Base-by-base conservation (phyloP, 2,888 invertebrate genomes). In the Clanis bilineata region DNA sequence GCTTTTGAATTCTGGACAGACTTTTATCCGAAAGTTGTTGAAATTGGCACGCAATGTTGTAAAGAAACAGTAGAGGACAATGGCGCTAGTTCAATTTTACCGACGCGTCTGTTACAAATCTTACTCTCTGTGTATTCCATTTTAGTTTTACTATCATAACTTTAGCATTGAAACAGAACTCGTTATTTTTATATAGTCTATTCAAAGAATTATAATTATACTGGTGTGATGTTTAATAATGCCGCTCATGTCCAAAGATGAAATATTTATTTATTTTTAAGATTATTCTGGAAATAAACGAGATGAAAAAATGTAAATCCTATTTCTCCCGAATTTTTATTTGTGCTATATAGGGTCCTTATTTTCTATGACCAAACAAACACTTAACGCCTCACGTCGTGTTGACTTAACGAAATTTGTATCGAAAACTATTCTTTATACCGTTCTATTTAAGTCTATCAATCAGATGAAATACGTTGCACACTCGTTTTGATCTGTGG, bases 1-100 rank as follows among this genome's bases (percentile, higher is more conserved):
- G 94, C 96, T 22, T 94, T 96, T 65, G 95, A 95, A 64, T 97
- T 97, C 85, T 97, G 97, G 97, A 96, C 96, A 70, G 94, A 95
- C 64, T 96, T 96, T 80, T 97, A 96, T 78, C 97, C 97, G 0
- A 95, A 94, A 83, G 94, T 97, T 43, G 86, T 96, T 10, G 94
- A 94, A 72, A 94, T 95, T 64, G 95, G 96, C 0, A 94, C 94
- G 3, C 94, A 95, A 73, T 97, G 97, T 77, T 97, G 97, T 74
- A 96, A 96, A 77, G 93, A 93, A 63, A 83, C 83, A 15, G 80
- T 81, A 3, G 92, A 92, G 0, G 92, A 92, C 64, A 88, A 88
- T 2, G 83, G 89, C 9, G 68, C 85, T 0, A 70, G 76, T 56
- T 79, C 85, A 12, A 69, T 85, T 70, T 28, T 68, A 59, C 65